Base-by-base conservation (phyloP, 2,888 invertebrate genomes). In the Phasia obesa region DNA sequence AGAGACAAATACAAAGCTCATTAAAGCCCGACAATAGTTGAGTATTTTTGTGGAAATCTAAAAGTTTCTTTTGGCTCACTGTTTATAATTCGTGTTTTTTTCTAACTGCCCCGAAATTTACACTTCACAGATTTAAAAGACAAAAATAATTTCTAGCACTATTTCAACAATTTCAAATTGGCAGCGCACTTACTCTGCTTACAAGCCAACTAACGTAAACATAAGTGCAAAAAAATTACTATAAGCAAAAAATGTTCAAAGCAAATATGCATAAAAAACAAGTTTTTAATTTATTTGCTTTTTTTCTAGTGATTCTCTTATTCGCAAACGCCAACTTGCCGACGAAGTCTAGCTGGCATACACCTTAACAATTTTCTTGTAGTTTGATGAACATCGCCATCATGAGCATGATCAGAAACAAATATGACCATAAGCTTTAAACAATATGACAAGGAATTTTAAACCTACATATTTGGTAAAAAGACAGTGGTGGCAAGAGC, bases 401-500 rank as follows among this genome's bases (percentile, higher is more conserved):
- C 71, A 69, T 55, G 42, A 74, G 62, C 75, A 81, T 62, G 62
- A 70, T 67, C 67, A 67, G 70, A 65, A 77, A 71, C 73, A 73
- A 64, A 64, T 76, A 76, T 76, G 76, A 71, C 47, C 71, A 77
- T 77, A 76, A 81, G 81, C 81, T 81, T 77, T 71, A 49, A 73
- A 73, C 73, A 77, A 77, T 73, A 77, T 74, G 77, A 82, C 73
- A 77, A 82, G 62, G 73, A 82, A 78, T 74, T 74, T 77, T 44
- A 69, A 81, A 76, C 35, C 31, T 76, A 76, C n/a, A n/a, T n/a
- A n/a, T 64, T 38, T 4, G 7, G 35, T 21, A 9, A 23, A 65
- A 13, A 64, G 3, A 57, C 59, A 76, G 31, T 15, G 15, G n/a
- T 7, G 76, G 0, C 6, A 27, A 60, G n/a, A 51, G 3, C 53